Conservation (phyloP, 2,113 vertebrate species). For the Nyctibius bracteatus region DNA sequence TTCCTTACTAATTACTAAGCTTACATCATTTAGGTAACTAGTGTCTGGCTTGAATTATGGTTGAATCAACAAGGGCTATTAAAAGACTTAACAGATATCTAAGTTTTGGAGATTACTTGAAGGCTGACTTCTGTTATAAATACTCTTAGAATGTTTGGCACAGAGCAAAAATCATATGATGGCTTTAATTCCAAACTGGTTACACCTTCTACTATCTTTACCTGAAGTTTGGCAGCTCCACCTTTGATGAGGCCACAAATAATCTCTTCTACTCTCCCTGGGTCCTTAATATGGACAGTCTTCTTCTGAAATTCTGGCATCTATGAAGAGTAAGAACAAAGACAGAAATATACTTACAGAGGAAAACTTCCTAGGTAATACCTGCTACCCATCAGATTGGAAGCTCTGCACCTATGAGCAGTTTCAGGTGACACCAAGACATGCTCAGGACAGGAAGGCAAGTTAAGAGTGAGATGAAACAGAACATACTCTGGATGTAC, state of each 20-base stretch:
- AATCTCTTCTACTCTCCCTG: slow-evolving; percentile 90
- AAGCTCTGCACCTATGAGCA: background rate
- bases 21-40: background rate
- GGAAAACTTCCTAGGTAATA: background rate
- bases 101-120: background rate
- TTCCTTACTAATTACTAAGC: background rate
- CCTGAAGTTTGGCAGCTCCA: slow-evolving; percentile 94
- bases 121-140: background rate
- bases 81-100: background rate
- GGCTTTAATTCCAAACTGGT: background rate
- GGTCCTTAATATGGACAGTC: slow-evolving; percentile 92
- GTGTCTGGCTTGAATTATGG: background rate
- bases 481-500: background rate
- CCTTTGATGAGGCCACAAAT: slow-evolving; percentile 96
- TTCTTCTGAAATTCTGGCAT: slow-evolving; percentile 98
- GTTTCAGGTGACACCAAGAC: background rate
- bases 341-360: background rate
- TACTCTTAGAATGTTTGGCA: background rate
- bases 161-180: background rate
- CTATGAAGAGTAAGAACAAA: slow-evolving; percentile 66
- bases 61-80: background rate
- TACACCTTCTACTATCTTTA: slow-evolving; percentile 37
- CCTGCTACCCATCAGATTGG: background rate
- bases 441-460: background rate
- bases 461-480: background rate